phyloP scores from a whole-genome alignment of 2,113 vertebrate species.

The Mus spicilegus region DNA sequence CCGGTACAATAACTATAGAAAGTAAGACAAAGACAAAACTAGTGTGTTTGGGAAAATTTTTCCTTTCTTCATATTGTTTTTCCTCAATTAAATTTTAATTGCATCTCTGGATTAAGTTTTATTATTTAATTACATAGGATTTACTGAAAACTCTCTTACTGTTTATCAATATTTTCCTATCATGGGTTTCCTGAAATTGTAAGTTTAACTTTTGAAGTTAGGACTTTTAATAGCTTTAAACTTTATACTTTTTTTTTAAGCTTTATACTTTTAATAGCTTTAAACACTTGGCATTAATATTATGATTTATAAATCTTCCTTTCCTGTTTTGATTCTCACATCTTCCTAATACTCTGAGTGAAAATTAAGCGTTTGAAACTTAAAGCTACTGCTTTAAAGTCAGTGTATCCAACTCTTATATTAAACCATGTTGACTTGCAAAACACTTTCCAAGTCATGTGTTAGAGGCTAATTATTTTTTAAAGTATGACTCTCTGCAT shows the following conservation, averaged over 20 bases:
- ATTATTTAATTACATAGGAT: conserved; percentile 34
- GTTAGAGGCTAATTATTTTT: conserved; percentile 17
- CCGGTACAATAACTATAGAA: conserved; percentile 5
- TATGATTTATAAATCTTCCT: conserved; percentile 23
- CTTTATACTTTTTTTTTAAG: no score
- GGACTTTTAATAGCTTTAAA: conserved; percentile 15
- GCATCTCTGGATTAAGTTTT: conserved; percentile 21
- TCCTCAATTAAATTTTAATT: not conserved
- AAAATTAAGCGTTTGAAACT: conserved; percentile 38
- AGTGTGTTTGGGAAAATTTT: not conserved
- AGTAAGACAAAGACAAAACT: not conserved
- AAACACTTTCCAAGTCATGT: not conserved
- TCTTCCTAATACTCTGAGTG: conserved; percentile 43
- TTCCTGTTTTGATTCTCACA: conserved; percentile 19
- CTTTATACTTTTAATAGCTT: conserved; percentile 13
- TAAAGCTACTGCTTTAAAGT: conserved; percentile 32
- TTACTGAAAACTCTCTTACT: conserved; percentile 47
- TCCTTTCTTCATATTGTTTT: conserved; percentile 19
- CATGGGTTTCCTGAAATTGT: conserved; percentile 21
- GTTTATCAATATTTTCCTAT: conserved; percentile 14
- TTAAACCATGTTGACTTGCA: not conserved
- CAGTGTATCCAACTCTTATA: conserved; percentile 28
- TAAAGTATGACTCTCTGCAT: not conserved
- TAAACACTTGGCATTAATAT: conserved; percentile 2
- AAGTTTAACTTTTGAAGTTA: conserved; percentile 54